These are phyloP conservation scores for Arbacia lixula DNA, from an alignment of 53 echinoderm and acorn worm genomes.

Conservation along the genomic window DNA sequence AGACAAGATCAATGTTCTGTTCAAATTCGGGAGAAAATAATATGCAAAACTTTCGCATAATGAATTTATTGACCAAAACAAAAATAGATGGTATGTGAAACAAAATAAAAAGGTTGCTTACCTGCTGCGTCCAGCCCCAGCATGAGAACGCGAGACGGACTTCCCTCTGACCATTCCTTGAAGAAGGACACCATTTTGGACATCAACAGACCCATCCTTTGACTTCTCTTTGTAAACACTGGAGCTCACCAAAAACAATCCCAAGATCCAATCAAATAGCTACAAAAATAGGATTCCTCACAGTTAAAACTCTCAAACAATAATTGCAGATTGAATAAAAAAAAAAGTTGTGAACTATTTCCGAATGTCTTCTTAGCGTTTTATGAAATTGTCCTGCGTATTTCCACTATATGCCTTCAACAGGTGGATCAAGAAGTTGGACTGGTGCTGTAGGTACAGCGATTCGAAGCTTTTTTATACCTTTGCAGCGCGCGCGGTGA, in stretches of 20 bases:
- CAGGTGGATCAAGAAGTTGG: too few relatives aligned
- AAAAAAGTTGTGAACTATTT: too few relatives aligned
- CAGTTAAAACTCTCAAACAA: neutral
- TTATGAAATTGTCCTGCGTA: too few relatives aligned
- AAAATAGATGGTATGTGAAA: neutral
- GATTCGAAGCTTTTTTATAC: too few relatives aligned
- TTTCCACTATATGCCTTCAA: too few relatives aligned
- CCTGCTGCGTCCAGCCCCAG: slow-evolving; percentile 95
- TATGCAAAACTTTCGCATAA: neutral
- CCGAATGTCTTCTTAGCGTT: too few relatives aligned
- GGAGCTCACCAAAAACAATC: neutral
- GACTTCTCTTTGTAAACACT: neutral
- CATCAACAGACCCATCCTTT: neutral
- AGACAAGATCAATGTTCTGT: too few relatives aligned
- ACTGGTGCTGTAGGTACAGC: too few relatives aligned
- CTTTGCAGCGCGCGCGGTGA: neutral
- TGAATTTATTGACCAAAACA: neutral
- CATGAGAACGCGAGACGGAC: slow-evolving; percentile 82
- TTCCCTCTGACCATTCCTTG: slow-evolving; percentile 60
- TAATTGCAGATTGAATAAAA: too few relatives aligned
- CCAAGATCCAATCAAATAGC: neutral
- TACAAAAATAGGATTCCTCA: neutral
- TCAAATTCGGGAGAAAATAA: neutral
- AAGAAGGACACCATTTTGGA: slow-evolving; percentile 30
- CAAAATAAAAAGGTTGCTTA: slow-evolving; percentile 19